Evolutionary conservation across 1,140 invertebrate genomes (phyloP).

Genomic region (Copidosoma floridanum): DNA sequence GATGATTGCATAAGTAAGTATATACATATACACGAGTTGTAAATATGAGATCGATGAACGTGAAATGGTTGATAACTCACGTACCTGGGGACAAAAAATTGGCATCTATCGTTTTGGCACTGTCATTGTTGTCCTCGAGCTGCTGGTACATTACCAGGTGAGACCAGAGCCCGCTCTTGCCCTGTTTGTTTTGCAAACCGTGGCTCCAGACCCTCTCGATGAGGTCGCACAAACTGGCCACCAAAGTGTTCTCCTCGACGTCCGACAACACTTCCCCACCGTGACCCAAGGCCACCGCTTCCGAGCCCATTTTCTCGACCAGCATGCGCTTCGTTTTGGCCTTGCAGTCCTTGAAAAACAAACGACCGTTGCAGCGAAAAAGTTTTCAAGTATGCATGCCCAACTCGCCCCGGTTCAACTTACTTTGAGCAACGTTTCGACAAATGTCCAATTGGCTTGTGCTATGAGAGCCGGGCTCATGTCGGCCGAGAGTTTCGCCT

Average conservation of each 20-base stretch:
- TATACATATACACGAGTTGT: no score
- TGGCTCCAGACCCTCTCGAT: conserved; percentile 98
- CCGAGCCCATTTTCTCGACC: conserved; percentile 96
- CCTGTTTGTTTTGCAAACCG: conserved; percentile 92
- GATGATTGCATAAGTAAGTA: no score
- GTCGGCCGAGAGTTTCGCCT: conserved; percentile 58
- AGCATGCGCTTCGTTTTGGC: conserved; percentile 96
- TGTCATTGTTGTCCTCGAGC: conserved; percentile 75
- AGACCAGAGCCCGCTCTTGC: conserved; percentile 93
- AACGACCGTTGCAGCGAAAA: conserved; percentile 1
- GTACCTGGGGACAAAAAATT: conserved; percentile 82
- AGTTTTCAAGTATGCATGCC: conserved; percentile 14
- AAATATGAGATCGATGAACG: no score
- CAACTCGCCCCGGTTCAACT: no score
- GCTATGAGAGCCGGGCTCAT: conserved; percentile 83
- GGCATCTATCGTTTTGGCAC: conserved; percentile 73
- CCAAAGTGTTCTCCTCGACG: conserved; percentile 94
- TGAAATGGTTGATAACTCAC: conserved; percentile 31
- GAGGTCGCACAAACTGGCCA: conserved; percentile 95
- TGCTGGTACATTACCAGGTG: conserved; percentile 89
- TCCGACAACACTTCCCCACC: conserved; percentile 62
- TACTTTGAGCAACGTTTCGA: conserved; percentile 94
- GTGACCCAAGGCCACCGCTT: conserved; percentile 82
- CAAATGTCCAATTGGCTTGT: conserved; percentile 98
- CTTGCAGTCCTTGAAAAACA: conserved; percentile 73